Percentiles rank a stretch among this genome's conserved stretches.
phyloP scores from a whole-genome alignment of 2,888 invertebrate genomes.

The Coenonympha arcania region DNA sequence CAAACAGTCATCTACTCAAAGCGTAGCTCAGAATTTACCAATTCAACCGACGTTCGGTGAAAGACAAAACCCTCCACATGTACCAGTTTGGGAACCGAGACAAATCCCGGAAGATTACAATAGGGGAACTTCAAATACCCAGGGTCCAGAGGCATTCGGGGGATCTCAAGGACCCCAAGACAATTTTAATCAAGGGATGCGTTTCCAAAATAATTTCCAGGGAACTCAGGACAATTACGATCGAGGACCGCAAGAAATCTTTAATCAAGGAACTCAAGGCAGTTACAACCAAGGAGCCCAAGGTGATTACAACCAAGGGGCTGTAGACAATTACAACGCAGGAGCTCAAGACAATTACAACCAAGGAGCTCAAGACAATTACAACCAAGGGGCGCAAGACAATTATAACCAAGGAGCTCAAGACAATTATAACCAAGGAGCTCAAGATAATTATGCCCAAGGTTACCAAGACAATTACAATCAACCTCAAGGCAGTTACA shows the following conservation, averaged over 20 bases:
- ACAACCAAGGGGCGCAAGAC: neutral
- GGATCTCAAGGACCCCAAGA: slow-evolving; percentile 8
- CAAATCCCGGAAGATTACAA: slow-evolving; percentile 11
- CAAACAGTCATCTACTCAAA: slow-evolving; percentile 9
- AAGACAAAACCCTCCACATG: slow-evolving; percentile 5
- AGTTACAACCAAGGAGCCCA: slow-evolving; percentile 3
- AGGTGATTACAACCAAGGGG: slow-evolving; percentile 12
- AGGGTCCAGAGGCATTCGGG: slow-evolving; percentile 1
- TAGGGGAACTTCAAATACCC: slow-evolving; percentile 7
- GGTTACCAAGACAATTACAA: slow-evolving; percentile 4
- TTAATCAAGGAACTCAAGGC: neutral
- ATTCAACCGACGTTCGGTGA: slow-evolving; percentile 7
- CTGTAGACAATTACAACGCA: neutral
- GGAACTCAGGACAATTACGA: slow-evolving; percentile 17
- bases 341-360: slow-evolving; percentile 13
- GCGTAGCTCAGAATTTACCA: slow-evolving; percentile 1
- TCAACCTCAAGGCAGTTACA: slow-evolving; percentile 9
- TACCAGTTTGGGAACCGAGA: slow-evolving; percentile 19
- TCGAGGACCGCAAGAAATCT: slow-evolving; percentile 4
- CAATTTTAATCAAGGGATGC: slow-evolving; percentile 14
- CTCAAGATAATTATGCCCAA: slow-evolving; percentile 10
- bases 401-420: slow-evolving; percentile 3
- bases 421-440: slow-evolving; percentile 4
- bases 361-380: slow-evolving; percentile 14
- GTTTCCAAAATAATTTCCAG: too few relatives aligned